Percentiles rank a stretch among this genome's conserved stretches.
Conservation (phyloP, 1,140 invertebrate genomes). For the Drosophila littoralis region DNA sequence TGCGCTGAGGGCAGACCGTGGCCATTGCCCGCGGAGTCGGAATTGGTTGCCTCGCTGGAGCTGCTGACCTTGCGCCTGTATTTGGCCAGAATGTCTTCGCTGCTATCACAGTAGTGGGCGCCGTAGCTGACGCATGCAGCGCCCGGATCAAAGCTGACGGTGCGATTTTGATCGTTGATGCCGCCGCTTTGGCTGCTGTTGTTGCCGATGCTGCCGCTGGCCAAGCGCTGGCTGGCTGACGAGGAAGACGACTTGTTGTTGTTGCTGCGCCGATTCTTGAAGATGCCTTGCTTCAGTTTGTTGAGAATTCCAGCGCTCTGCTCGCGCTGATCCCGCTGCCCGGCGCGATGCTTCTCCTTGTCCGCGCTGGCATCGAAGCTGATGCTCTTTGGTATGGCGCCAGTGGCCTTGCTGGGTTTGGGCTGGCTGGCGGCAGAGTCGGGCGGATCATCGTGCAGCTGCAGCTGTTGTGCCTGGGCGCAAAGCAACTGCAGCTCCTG, state of each 20-base stretch:
- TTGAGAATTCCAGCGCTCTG: constrained; percentile 87
- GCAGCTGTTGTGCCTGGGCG: constrained; percentile 61
- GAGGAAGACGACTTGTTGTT: constrained; percentile 72
- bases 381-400: constrained; percentile 95
- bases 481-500: constrained; percentile 61
- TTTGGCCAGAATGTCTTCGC: constrained; percentile 97
- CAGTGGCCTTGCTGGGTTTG: constrained; percentile 88
- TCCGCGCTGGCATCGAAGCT: constrained; percentile 96
- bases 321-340: constrained; percentile 84
- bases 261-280: constrained; percentile 87
- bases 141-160: constrained; percentile 74
- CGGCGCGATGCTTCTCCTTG: constrained; percentile 84
- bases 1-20: constrained; percentile 21
- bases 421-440: background rate
- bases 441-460: constrained; percentile 26
- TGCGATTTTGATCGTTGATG: constrained; percentile 41
- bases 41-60: constrained; percentile 86
- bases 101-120: constrained; percentile 74
- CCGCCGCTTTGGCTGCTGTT: constrained; percentile 72
- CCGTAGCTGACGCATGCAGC: constrained; percentile 46
- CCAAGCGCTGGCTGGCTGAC: constrained; percentile 11
- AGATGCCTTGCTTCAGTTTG: constrained; percentile 87
- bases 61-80: constrained; percentile 93
- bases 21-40: constrained; percentile 78
- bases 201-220: constrained; percentile 14